These are phyloP conservation scores for Menidia menidia DNA, from an alignment of 2,797 vertebrate species.

Conservation along the genomic window DNA sequence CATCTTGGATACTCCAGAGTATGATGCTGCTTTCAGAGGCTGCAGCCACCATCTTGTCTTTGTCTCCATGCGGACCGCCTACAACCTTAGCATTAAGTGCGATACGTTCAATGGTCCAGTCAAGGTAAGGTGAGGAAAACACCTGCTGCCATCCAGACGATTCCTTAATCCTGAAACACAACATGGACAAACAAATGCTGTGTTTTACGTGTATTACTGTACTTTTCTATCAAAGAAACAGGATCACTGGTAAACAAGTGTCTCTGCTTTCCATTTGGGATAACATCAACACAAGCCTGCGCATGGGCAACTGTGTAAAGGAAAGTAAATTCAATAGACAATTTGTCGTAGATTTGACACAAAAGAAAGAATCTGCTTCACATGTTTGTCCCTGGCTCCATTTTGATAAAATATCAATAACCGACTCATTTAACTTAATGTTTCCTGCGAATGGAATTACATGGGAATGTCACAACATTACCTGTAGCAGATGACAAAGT, in stretches of 20 bases:
- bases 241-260: neutral
- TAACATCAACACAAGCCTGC: too few species aligned
- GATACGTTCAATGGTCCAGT: conserved; percentile 94
- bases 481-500: conserved; percentile 99
- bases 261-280: neutral
- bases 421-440: conserved; percentile 3
- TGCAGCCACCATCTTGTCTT: conserved; percentile 98
- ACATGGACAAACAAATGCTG: conserved; percentile 3
- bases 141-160: conserved; percentile 99
- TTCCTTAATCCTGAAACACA: conserved; percentile 90
- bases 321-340: too few species aligned
- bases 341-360: too few species aligned
- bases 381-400: too few species aligned
- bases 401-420: too few species aligned
- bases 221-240: neutral
- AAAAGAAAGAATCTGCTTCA: too few species aligned
- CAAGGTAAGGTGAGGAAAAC: conserved; percentile 95
- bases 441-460: neutral
- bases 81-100: conserved; percentile 98
- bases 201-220: neutral
- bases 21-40: conserved; percentile 96
- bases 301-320: too few species aligned
- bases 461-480: conserved; percentile 60
- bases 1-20: conserved; percentile 97
- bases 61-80: conserved; percentile 96